Evolutionary conservation across 2,113 vertebrate species (phyloP).

Genomic region (Actinemys pallida): DNA sequence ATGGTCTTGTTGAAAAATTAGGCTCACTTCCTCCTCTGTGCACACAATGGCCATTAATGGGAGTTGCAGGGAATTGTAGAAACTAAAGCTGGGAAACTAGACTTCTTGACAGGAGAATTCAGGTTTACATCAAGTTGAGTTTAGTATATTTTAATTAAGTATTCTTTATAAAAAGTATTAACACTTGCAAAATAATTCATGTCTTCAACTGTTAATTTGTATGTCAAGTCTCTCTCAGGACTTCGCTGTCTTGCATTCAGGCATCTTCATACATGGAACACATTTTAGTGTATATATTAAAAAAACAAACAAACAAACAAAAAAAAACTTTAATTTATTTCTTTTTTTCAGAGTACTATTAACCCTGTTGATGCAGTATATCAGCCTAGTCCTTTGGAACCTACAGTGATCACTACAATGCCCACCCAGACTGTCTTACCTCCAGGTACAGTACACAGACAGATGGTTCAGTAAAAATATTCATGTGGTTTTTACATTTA

Average conservation of each 20-base stretch:
- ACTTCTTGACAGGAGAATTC: not conserved
- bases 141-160: not conserved
- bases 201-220: conserved; percentile 56
- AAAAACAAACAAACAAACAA: not conserved
- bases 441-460: conserved; percentile 82
- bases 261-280: conserved; percentile 45
- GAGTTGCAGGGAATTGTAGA: not conserved
- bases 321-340: conserved; percentile 49
- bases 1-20: not conserved
- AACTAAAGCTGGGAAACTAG: not conserved
- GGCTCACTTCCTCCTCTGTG: not conserved
- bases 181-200: conserved; percentile 7
- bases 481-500: not conserved
- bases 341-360: conserved; percentile 92
- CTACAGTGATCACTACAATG: conserved; percentile 89
- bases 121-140: not conserved
- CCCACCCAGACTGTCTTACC: conserved; percentile 94
- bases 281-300: not conserved
- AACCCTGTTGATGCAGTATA: conserved; percentile 98
- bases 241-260: conserved; percentile 29
- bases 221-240: conserved; percentile 58
- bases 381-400: conserved; percentile 90
- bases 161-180: not conserved
- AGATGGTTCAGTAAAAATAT: not conserved
- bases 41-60: not conserved